These are phyloP conservation scores for Protomyctophum bolini DNA, from an alignment of 2,113 vertebrate species.

Conservation along the genomic window DNA sequence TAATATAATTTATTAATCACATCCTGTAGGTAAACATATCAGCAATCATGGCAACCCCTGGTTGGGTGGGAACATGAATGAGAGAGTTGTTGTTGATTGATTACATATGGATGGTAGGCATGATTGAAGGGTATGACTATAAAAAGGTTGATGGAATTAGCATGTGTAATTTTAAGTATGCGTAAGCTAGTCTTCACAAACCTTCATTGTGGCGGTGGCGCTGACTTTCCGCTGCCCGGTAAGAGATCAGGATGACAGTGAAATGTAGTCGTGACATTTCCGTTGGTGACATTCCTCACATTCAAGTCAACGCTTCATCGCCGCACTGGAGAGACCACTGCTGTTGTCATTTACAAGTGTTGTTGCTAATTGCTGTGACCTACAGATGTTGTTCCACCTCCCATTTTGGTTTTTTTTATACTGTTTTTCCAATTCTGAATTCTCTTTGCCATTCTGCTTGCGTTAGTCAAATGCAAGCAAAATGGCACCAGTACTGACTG, in stretches of 20 bases:
- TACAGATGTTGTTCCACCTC: too few relatives aligned
- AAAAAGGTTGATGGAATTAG: constrained; percentile 38
- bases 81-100: background rate
- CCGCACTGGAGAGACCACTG: background rate
- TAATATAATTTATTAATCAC: too few relatives aligned
- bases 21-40: too few relatives aligned
- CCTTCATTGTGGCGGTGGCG: constrained; percentile 38
- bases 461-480: background rate
- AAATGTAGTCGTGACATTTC: constrained; percentile 3
- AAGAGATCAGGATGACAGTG: constrained; percentile 25
- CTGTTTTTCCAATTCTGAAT: too few relatives aligned
- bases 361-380: background rate
- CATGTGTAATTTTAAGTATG: constrained; percentile 38
- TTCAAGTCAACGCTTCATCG: constrained; percentile 1
- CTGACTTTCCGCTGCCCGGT: constrained; percentile 26
- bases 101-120: constrained; percentile 24
- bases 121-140: constrained; percentile 27
- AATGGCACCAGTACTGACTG: too few relatives aligned
- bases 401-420: too few relatives aligned
- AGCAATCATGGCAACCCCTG: background rate
- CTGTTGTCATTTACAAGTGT: background rate
- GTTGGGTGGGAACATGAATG: background rate
- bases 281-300: background rate
- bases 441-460: background rate
- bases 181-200: constrained; percentile 20